Conservation (phyloP, 2,797 vertebrate genomes). For the Liparis tanakae region DNA sequence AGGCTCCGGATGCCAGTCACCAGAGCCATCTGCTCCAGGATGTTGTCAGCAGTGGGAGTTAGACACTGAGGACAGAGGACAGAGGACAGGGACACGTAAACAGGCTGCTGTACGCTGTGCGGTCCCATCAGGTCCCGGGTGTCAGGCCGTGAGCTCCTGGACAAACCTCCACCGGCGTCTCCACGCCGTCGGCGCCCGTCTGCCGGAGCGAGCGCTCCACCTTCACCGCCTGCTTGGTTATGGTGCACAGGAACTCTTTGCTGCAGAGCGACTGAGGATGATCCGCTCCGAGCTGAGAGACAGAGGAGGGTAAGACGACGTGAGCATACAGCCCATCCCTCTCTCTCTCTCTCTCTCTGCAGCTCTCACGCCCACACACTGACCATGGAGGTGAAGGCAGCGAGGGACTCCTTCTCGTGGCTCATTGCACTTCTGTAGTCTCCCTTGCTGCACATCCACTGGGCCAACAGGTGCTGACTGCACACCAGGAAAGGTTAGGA, state of each 20-base stretch:
- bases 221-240: conserved; percentile 88
- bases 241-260: conserved; percentile 82
- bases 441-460: conserved; percentile 83
- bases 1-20: conserved; percentile 82
- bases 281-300: conserved; percentile 82
- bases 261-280: conserved; percentile 83
- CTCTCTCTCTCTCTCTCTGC: no score
- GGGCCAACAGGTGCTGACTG: conserved; percentile 86
- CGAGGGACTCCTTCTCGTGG: conserved; percentile 86
- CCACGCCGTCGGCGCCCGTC: conserved; percentile 74
- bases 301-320: conserved; percentile 2
- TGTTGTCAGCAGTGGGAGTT: conserved; percentile 74
- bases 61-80: conserved; percentile 79
- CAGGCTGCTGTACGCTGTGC: not conserved
- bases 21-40: conserved; percentile 85
- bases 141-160: not conserved
- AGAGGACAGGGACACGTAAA: no score
- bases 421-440: conserved; percentile 86
- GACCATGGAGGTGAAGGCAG: conserved; percentile 83
- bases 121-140: not conserved
- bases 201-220: conserved; percentile 86
- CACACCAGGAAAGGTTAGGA: conserved; percentile 30
- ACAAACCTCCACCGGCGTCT: conserved; percentile 74
- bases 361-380: conserved; percentile 31
- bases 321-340: not conserved